These are phyloP conservation scores for Rallus crepitans DNA, from an alignment of 2,797 vertebrate species.

Conservation along the genomic window DNA sequence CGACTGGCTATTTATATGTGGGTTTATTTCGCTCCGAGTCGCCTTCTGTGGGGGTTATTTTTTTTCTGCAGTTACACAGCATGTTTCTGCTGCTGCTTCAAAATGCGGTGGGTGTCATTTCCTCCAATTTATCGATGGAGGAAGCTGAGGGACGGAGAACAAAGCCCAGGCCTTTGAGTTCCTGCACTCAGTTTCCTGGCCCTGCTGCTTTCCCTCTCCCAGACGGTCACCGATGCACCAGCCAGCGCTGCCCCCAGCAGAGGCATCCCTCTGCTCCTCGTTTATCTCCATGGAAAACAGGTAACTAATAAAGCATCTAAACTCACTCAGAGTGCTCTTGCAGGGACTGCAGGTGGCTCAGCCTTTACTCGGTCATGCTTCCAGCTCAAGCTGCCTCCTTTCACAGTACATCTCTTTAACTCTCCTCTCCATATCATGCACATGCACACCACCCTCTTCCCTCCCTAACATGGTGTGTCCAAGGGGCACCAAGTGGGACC, in stretches of 20 bases:
- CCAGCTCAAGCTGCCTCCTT: neutral
- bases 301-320: neutral
- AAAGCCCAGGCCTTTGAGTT: neutral
- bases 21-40: neutral
- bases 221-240: rapidly evolving
- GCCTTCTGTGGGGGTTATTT: neutral
- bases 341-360: neutral
- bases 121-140: constrained; percentile 28
- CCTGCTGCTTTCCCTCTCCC: neutral
- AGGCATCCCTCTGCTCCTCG: neutral
- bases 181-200: neutral
- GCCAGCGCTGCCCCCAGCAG: rapidly evolving
- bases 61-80: neutral
- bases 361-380: neutral
- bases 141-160: constrained; percentile 37
- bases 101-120: constrained; percentile 35
- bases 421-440: neutral
- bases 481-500: neutral
- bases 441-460: neutral
- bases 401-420: neutral
- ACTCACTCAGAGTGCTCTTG: neutral
- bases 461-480: neutral
- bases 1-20: neutral
- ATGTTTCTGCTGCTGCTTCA: constrained; percentile 1
- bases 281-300: neutral